Conservation (phyloP, 2,797 vertebrate species). For the Enteromius unitaeniatus region DNA sequence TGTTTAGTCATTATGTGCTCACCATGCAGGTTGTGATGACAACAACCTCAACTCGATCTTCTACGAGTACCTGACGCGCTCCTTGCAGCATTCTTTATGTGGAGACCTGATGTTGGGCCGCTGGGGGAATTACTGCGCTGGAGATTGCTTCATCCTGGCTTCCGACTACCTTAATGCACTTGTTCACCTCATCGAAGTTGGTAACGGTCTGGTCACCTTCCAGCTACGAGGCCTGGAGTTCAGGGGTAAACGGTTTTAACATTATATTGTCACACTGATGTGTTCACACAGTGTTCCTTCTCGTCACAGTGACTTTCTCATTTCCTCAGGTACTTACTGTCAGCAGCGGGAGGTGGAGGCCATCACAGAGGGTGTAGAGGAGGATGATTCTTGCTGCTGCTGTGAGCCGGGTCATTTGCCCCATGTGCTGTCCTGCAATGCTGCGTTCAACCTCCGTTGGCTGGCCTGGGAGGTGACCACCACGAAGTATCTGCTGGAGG, state of each 20-base stretch:
- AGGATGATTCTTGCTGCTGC: slow-evolving; percentile 92
- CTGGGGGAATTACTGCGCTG: slow-evolving; percentile 91
- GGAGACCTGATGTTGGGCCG: slow-evolving; percentile 93
- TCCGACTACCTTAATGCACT: slow-evolving; percentile 88
- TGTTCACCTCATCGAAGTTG: slow-evolving; percentile 87
- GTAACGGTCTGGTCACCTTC: slow-evolving; percentile 89
- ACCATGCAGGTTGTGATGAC: slow-evolving; percentile 86
- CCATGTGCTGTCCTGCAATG: slow-evolving; percentile 91
- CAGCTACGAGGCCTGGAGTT: slow-evolving; percentile 88
- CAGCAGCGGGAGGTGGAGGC: slow-evolving; percentile 97
- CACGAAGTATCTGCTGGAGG: slow-evolving; percentile 93
- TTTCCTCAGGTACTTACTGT: slow-evolving; percentile 89
- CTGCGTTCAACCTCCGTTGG: slow-evolving; percentile 94
- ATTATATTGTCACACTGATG: not conserved
- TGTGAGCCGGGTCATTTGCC: slow-evolving; percentile 89
- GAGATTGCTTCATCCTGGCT: slow-evolving; percentile 83
- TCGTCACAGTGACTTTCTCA: not conserved
- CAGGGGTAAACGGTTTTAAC: slow-evolving; percentile 77
- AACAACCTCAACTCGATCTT: slow-evolving; percentile 98
- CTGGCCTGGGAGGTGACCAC: slow-evolving; percentile 93
- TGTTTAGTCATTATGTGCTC: not conserved
- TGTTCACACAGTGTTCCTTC: not conserved
- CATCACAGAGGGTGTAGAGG: slow-evolving; percentile 94
- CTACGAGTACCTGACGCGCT: slow-evolving; percentile 94
- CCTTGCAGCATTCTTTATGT: slow-evolving; percentile 92